Percentiles rank a stretch among this genome's conserved stretches.
phyloP scores from a whole-genome alignment of 2,113 vertebrate genomes.

The Apistogramma diplotaenia region DNA sequence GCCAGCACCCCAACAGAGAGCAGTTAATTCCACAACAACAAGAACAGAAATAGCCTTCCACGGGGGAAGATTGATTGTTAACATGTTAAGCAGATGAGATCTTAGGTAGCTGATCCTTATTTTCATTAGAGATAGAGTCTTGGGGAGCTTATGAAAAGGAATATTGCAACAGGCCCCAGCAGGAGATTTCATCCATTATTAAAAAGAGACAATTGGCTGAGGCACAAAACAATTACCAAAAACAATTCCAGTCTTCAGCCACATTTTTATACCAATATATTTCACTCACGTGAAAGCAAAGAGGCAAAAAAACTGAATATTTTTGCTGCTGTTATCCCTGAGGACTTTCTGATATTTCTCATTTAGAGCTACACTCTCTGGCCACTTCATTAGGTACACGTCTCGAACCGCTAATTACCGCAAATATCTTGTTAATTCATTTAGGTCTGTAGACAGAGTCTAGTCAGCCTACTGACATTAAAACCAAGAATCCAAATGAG shows the following conservation, averaged over 20 bases:
- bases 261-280: neutral
- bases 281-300: neutral
- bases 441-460: neutral
- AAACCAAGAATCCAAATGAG: too few relatives aligned
- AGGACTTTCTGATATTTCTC: neutral
- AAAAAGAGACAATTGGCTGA: conserved; percentile 1
- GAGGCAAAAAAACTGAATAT: neutral
- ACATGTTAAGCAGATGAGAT: conserved; percentile 15
- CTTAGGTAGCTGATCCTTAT: neutral
- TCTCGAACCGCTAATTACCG: neutral
- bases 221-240: neutral
- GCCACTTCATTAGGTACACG: too few relatives aligned
- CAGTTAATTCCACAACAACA: conserved; percentile 24
- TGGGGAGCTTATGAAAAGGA: neutral
- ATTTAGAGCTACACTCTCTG: neutral
- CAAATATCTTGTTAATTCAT: neutral
- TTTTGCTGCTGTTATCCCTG: neutral
- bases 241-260: neutral
- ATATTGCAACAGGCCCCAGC: neutral
- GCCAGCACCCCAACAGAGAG: neutral
- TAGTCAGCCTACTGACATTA: too few relatives aligned
- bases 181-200: conserved; percentile 23
- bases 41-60: neutral
- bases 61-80: neutral
- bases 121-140: conserved; percentile 24